Evolutionary conservation across 2,888 invertebrate species (phyloP).

Genomic region (Caenorhabditis angaria): DNA sequence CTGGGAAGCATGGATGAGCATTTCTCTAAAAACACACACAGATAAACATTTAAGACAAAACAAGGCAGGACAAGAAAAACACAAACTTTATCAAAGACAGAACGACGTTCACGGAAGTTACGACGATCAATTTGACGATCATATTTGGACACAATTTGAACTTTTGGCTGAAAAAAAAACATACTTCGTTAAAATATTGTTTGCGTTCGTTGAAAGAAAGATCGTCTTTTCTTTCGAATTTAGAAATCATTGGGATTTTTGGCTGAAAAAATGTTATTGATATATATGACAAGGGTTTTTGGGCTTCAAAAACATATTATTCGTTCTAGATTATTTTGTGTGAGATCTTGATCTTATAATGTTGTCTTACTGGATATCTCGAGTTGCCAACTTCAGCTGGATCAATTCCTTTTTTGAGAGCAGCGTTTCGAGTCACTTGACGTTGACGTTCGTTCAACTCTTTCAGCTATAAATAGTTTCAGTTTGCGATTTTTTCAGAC

Average conservation of each 20-base stretch:
- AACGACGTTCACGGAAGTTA: constrained; percentile 69
- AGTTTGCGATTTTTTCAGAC: neutral
- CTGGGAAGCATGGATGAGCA: constrained; percentile 70
- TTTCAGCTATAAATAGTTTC: constrained; percentile 61
- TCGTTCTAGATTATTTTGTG: constrained; percentile 1
- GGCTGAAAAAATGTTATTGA: constrained; percentile 77
- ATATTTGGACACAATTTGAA: constrained; percentile 97
- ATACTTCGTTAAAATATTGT: constrained; percentile 42
- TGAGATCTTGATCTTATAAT: neutral
- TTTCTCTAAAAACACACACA: constrained; percentile 55
- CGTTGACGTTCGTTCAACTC: constrained; percentile 71
- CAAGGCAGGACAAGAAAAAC: neutral
- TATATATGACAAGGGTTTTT: too few species aligned
- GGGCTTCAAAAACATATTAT: too few species aligned
- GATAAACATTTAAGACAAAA: constrained; percentile 6
- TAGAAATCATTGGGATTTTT: constrained; percentile 97
- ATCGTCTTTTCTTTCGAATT: constrained; percentile 95
- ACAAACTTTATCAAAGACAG: constrained; percentile 68
- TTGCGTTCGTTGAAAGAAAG: constrained; percentile 74
- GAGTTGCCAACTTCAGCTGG: constrained; percentile 57
- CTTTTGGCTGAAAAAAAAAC: constrained; percentile 81
- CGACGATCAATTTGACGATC: constrained; percentile 96
- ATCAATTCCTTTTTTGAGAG: constrained; percentile 69
- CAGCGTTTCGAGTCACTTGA: constrained; percentile 67
- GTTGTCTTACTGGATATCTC: constrained; percentile 51